Base-by-base conservation (phyloP, 2,888 invertebrate genomes). In the Amiota communis region DNA sequence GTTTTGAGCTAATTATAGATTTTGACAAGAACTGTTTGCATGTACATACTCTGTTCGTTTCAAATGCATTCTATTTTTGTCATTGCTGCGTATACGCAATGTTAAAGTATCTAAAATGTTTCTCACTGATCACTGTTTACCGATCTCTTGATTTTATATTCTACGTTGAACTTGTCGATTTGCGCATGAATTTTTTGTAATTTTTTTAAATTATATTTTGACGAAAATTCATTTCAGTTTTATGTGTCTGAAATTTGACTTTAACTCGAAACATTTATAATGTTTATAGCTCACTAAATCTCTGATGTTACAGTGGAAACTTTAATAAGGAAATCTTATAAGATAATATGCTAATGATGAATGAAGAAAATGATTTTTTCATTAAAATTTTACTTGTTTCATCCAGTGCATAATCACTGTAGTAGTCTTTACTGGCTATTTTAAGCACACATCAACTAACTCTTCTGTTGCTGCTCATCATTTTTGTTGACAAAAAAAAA, bases 401-500 rank as follows among this genome's bases (percentile, higher is more conserved):
- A 36, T 15, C n/a, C 2, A 15, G 57, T 13, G 47, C n/a, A 20
- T 48, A 17, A n/a, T 49, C 48, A 65, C 65, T 65, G 65, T 65
- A 48, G 15, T 36, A 48, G 15, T 36, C 49, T 49, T 36, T 36
- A 36, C 36, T 36, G 36, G 36, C 61, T 65, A 65, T 65, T 65
- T 65, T 65, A 20, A 17, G 65, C 65, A 61, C 61, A 20, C 61
- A 61, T 36, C 36, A 36, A 36, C 36, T 36, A 36, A 61, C 8
- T 20, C 17, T 69, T 23, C 15, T 64, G 47, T 1, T 64, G 23
- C 15, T 36, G 70, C 36, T 63, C 61, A 61, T 57, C 57, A 47
- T 49, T 56, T 36, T 72, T 72, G 61, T 72, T 76, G 79, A 79
- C 77, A 74, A 63, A 71, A 56, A 73, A 72, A 70, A 72, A 56